Conservation (phyloP, 2,888 invertebrate species). For the Alentia gelatinosa region DNA sequence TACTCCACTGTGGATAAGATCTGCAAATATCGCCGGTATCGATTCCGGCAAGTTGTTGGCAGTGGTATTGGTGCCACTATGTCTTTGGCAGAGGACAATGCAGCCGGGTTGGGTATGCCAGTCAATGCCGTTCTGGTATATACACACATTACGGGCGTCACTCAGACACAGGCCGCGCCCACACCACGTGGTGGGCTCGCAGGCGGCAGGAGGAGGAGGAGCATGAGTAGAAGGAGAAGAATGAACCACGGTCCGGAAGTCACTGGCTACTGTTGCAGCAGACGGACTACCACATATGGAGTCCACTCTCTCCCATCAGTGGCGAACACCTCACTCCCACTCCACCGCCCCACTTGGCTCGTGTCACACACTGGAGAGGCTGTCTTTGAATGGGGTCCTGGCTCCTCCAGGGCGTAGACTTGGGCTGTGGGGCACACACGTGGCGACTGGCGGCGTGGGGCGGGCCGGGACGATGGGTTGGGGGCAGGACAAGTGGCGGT, state of each 20-base stretch:
- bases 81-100: slow-evolving; percentile 14
- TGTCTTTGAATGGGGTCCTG: not conserved
- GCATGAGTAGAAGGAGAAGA: not conserved
- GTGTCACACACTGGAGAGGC: not conserved
- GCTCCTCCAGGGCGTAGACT: not conserved
- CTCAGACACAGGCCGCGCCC: too few relatives aligned
- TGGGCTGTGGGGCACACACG: not conserved
- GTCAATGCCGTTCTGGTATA: too few relatives aligned
- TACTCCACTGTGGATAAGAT: not conserved
- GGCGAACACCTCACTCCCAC: not conserved
- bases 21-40: slow-evolving; percentile 1
- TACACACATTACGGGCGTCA: too few relatives aligned
- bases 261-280: too few relatives aligned
- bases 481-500: not conserved
- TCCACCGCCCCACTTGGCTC: not conserved
- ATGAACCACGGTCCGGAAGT: too few relatives aligned
- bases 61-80: not conserved
- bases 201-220: not conserved
- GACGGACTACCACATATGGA: too few relatives aligned
- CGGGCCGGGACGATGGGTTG: not conserved
- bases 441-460: not conserved
- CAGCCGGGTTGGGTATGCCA: not conserved
- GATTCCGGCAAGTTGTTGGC: slow-evolving; percentile 2
- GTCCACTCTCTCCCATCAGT: too few relatives aligned
- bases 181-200: not conserved